Evolutionary conservation across 2,113 vertebrate species (phyloP).

Genomic region (Verasper variegatus): DNA sequence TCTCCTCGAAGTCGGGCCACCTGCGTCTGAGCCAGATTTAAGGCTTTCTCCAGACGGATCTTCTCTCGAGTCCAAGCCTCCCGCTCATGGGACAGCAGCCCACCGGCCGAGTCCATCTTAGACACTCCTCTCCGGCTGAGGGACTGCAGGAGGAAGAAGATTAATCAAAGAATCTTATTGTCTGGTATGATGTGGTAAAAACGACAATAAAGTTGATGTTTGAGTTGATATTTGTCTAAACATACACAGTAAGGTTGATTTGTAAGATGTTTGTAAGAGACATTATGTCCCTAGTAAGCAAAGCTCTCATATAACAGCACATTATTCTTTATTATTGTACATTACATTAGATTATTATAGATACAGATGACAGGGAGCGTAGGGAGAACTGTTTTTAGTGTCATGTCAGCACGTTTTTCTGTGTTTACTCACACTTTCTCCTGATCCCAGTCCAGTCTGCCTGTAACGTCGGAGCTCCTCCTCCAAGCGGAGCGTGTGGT

Average conservation of each 20-base stretch:
- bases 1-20: slow-evolving; percentile 87
- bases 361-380: too few species aligned
- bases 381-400: background rate
- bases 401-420: background rate
- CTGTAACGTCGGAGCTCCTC: slow-evolving; percentile 86
- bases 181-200: background rate
- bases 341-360: too few species aligned
- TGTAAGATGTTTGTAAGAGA: too few species aligned
- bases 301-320: too few species aligned
- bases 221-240: too few species aligned
- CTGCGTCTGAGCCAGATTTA: slow-evolving; percentile 88
- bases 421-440: slow-evolving; percentile 59
- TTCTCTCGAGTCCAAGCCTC: slow-evolving; percentile 90
- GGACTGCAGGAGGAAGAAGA: slow-evolving; percentile 71
- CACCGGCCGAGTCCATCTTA: slow-evolving; percentile 70
- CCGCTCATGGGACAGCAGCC: slow-evolving; percentile 85
- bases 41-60: slow-evolving; percentile 85
- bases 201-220: background rate
- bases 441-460: slow-evolving; percentile 74
- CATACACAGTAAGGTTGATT: too few species aligned
- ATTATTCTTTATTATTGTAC: too few species aligned
- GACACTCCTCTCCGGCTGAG: slow-evolving; percentile 65
- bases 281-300: too few species aligned
- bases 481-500: slow-evolving; percentile 88
- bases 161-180: background rate